Evolutionary conservation across 2,797 vertebrate genomes (phyloP), one percentile per base, ranked within the genome.

Genomic region (Halcyon badia): DNA sequence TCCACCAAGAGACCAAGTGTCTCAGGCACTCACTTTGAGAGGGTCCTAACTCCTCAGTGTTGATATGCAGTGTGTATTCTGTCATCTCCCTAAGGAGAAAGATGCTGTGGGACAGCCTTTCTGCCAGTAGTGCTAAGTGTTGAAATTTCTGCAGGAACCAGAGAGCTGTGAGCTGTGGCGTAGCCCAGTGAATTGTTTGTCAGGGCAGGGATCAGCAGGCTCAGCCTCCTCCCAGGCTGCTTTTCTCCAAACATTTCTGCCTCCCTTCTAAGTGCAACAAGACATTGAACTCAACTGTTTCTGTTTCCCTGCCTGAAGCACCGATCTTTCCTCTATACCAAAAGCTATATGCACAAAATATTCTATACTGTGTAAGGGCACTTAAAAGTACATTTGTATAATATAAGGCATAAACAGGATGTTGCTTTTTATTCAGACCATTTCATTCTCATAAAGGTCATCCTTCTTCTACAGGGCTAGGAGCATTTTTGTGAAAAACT

Each of bases 311-410:
- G 24, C 65, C 56, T 30, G 15, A 51, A 44, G 42, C 70, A 35
- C 21, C 3, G 14, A 37, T 35, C 18, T 61, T 46, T 71, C 73
- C 70, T 91, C 48, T 12, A 3, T 1, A 30, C 18, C 10, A 2
- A 52, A 54, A 78, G 2, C 31, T 72, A 8, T 39, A 4, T n/a
- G 31, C 28, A 44, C 51, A 68, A 30, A 82, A 30, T 21, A 4
- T 62, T 24, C 57, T 6, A 6, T 19, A 48, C 14, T 1, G 0
- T 22, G 1, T 28, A 75, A 44, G 39, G n/a, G 5, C 6, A 28
- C 19, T 84, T 46, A 3, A 4, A 37, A 60, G 30, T 54, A 33
- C 17, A 24, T 21, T 39, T 7, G 2, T 35, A 14, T 3, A 58
- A 73, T 26, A 33, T 14, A 39, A 51, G 10, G 12, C 41, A 51